Percentiles rank a stretch among this genome's conserved stretches.
These are phyloP conservation scores for Syritta pipiens DNA, from an alignment of 2,888 invertebrate species.

Conservation along the genomic window DNA sequence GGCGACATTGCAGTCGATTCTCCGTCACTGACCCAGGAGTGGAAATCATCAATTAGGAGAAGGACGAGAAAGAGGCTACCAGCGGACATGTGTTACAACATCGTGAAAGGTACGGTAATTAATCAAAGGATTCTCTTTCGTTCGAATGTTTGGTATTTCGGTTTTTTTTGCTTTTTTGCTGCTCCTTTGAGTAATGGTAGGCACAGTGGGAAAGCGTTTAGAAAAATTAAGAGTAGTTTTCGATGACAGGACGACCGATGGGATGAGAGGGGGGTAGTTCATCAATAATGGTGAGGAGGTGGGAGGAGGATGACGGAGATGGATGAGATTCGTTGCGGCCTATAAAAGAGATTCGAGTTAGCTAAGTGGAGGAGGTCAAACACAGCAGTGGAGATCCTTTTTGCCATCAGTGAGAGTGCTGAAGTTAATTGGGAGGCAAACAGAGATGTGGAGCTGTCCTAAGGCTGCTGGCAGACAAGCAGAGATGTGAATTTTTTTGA, in stretches of 20 bases:
- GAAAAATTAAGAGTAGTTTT: constrained; percentile 3
- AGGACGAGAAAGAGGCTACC: background rate
- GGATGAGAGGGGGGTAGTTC: background rate
- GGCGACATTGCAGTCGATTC: constrained; percentile 22
- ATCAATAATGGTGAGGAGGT: constrained; percentile 2
- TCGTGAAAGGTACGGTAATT: background rate
- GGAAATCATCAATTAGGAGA: constrained; percentile 45
- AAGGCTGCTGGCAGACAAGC: too few species aligned
- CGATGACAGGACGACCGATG: background rate
- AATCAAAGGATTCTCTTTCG: background rate
- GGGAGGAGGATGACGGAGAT: background rate
- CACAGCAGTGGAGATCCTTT: too few species aligned
- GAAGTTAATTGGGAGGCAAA: too few species aligned
- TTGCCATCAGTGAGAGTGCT: too few species aligned
- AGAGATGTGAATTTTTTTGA: too few species aligned
- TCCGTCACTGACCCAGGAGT: constrained; percentile 3
- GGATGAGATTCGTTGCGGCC: too few species aligned
- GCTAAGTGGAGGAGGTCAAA: too few species aligned
- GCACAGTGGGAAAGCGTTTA: background rate
- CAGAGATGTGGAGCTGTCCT: too few species aligned
- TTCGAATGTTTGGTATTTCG: too few species aligned
- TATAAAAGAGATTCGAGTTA: too few species aligned
- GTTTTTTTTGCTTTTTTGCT: too few species aligned
- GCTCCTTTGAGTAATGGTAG: constrained; percentile 11
- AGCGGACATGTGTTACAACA: constrained; percentile 26